These are phyloP conservation scores for Peucedramus taeniatus DNA, from an alignment of 2,113 vertebrate species.

Conservation along the genomic window DNA sequence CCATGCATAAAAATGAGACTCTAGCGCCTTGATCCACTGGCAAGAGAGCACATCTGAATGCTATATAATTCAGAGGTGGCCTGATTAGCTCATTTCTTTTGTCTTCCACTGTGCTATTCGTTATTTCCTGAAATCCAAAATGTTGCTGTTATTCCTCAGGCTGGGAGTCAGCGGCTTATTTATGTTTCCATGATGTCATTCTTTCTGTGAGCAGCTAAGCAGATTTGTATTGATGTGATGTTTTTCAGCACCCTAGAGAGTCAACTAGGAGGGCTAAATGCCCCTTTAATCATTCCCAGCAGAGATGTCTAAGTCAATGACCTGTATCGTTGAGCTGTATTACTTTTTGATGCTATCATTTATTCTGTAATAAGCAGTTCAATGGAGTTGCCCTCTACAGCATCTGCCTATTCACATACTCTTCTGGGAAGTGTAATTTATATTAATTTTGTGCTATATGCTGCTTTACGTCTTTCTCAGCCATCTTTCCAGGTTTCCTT, in stretches of 20 bases:
- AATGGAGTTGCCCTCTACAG: not conserved
- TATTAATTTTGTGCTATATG: not conserved
- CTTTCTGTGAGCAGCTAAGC: not conserved
- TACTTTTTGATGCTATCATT: conserved; percentile 32
- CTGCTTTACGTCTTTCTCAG: not conserved
- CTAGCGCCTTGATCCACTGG: not conserved
- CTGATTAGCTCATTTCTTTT: not conserved
- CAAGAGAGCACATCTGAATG: not conserved
- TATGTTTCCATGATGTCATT: not conserved
- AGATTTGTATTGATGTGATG: conserved; percentile 38
- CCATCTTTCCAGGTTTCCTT: not conserved
- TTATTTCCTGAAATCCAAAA: conserved; percentile 9
- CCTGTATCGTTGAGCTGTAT: conserved; percentile 4
- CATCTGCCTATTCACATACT: not conserved
- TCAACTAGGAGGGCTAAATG: not conserved
- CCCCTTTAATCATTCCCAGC: conserved; percentile 21
- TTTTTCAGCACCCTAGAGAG: conserved; percentile 23
- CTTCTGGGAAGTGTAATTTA: not conserved
- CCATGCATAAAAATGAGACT: not conserved
- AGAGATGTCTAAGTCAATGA: conserved; percentile 22
- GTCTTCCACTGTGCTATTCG: not conserved
- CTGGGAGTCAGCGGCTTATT: not conserved
- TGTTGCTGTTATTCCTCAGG: not conserved
- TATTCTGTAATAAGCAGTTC: conserved; percentile 21
- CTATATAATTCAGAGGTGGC: not conserved